Evolutionary conservation across 1,140 invertebrate species (phyloP).

Genomic region (Eulimnadia texana): DNA sequence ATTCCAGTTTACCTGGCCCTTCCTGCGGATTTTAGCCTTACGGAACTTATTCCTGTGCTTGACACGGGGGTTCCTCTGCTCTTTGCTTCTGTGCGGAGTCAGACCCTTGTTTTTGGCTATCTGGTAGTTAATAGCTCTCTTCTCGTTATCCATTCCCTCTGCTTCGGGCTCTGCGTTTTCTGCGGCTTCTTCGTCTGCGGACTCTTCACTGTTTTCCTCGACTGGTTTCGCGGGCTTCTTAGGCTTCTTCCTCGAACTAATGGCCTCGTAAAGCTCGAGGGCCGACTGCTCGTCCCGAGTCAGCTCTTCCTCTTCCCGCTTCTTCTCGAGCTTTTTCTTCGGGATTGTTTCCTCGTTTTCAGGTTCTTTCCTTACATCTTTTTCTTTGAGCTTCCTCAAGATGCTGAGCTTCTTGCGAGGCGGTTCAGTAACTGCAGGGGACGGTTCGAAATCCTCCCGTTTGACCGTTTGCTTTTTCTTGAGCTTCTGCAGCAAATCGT

Average conservation of each 20-base stretch:
- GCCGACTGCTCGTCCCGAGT: slow-evolving; percentile 26
- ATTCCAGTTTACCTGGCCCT: slow-evolving; percentile 69
- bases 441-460: slow-evolving; percentile 8
- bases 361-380: slow-evolving; percentile 20
- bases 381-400: slow-evolving; percentile 1
- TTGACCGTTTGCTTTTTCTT: slow-evolving; percentile 13
- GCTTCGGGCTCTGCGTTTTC: slow-evolving; percentile 19
- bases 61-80: slow-evolving; percentile 80
- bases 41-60: slow-evolving; percentile 80
- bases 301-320: slow-evolving; percentile 19
- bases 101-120: slow-evolving; percentile 92
- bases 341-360: slow-evolving; percentile 24
- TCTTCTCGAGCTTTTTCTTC: slow-evolving; percentile 25
- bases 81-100: slow-evolving; percentile 74
- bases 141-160: slow-evolving; percentile 32
- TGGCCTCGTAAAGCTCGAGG: slow-evolving; percentile 24
- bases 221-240: slow-evolving; percentile 23
- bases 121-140: slow-evolving; percentile 75
- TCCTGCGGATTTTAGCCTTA: slow-evolving; percentile 76
- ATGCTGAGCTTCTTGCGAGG: slow-evolving; percentile 5
- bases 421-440: background rate
- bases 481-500: slow-evolving; percentile 32
- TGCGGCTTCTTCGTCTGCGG: slow-evolving; percentile 17
- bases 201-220: slow-evolving; percentile 17
- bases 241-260: slow-evolving; percentile 22